Percentiles rank a stretch among this genome's conserved stretches.
Conservation (phyloP, 2,888 invertebrate genomes). For the Cephus rjabovi region DNA sequence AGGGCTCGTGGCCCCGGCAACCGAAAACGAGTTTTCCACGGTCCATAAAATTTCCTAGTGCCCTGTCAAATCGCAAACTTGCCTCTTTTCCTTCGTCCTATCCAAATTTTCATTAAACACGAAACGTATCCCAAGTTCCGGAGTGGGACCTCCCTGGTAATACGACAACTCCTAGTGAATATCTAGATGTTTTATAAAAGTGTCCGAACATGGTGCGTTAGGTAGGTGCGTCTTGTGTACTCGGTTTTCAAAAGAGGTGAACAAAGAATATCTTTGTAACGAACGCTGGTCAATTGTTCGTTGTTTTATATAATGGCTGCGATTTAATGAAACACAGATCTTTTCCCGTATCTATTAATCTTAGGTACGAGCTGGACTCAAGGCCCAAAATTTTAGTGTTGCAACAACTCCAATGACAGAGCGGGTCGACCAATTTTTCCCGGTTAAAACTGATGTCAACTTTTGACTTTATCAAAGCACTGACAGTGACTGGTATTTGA, state of each 20-base stretch:
- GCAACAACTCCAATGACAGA: constrained; percentile 38
- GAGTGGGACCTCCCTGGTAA: background rate
- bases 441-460: background rate
- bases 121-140: background rate
- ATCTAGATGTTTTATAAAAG: background rate
- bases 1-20: background rate
- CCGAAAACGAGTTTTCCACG: constrained; percentile 1
- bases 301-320: constrained; percentile 49
- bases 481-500: background rate
- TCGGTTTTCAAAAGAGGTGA: background rate
- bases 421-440: background rate
- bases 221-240: background rate
- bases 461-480: background rate
- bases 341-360: constrained; percentile 35
- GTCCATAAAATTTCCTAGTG: constrained; percentile 27
- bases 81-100: constrained; percentile 25
- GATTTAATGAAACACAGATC: constrained; percentile 44
- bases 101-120: background rate
- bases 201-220: background rate
- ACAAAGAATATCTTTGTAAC: background rate
- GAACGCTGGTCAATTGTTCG: constrained; percentile 27
- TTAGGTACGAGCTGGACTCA: constrained; percentile 49
- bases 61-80: constrained; percentile 30
- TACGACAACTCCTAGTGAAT: background rate
- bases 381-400: constrained; percentile 55